Base-by-base conservation (phyloP, 2,888 invertebrate genomes). In the Cheilosia vulpina region DNA sequence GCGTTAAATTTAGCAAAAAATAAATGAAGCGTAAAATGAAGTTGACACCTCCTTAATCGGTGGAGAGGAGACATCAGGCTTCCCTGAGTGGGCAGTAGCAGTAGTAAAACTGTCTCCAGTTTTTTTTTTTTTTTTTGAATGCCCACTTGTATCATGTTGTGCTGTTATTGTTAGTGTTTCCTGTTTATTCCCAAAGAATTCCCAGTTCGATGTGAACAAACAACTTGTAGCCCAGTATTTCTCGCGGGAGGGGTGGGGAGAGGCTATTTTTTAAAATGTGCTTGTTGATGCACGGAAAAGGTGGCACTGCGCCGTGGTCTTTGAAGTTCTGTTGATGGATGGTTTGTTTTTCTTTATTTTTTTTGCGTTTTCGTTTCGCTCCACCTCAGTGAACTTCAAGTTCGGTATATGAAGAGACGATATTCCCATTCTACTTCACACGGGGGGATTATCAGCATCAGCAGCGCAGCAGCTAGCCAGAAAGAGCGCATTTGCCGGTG, bases 1-100 rank as follows among this genome's bases (percentile, higher is more conserved):
- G 21, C 31, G 57, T 13, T 58, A 9, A 47, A 62, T 77, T 66
- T 43, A 31, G 24, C 31, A 4, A 72, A 47, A 71, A 45, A 11
- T 69, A 47, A 72, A 52, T 71, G 53, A 72, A 83, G 68, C 73
- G 78, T 75, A 84, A 75, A 78, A 52, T 60, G 38, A 69, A 52
- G 69, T 65, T 73, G 73, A 75, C 83, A 79, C 68, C 68, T 79
- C 79, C 52, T 65, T n/a, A 78, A 63, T 21, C 34, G 68, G 31
- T n/a, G 24, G 41, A 17, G 72, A 47, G 60, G 58, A 47, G 73
- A 21, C 55, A 38, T 24, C 21, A 43, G 72, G 21, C 72, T 41
- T 66, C 41, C 41, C 52, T 15, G 41, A 57, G 69, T 69, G 69
- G 38, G 63, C 24, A 38, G 73, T 45, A 21, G 17, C 11, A 41